Evolutionary conservation across 2,797 vertebrate species (phyloP).

Genomic region (Sternotherus odoratus): DNA sequence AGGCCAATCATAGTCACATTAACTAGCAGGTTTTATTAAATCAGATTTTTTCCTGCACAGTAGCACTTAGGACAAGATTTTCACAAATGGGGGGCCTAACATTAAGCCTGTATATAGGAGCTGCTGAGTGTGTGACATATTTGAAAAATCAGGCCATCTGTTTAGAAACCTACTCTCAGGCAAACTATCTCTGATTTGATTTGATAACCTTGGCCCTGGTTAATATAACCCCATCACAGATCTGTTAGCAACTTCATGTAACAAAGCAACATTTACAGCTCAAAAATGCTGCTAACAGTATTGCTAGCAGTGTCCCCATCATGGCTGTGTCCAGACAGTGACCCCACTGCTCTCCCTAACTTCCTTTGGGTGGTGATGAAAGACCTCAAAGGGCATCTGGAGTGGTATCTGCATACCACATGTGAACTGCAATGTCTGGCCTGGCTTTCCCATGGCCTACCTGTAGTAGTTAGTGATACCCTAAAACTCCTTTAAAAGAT

Average conservation of each 20-base stretch:
- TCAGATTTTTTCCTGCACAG: neutral
- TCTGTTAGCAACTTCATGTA: conserved; percentile 43
- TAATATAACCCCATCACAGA: conserved; percentile 7
- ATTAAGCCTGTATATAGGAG: conserved; percentile 2
- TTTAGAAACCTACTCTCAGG: conserved; percentile 1
- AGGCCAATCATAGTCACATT: neutral
- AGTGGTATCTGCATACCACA: conserved; percentile 40
- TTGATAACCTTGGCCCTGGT: conserved; percentile 16
- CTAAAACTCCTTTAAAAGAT: neutral
- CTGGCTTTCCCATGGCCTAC: neutral
- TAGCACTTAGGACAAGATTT: conserved; percentile 11
- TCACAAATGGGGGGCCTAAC: neutral
- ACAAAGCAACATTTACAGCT: neutral
- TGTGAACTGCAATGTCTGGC: conserved; percentile 29
- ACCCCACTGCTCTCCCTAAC: conserved; percentile 7
- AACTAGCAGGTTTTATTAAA: neutral
- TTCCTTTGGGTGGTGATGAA: conserved; percentile 57
- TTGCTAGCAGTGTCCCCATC: conserved; percentile 58
- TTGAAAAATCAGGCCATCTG: conserved; percentile 28
- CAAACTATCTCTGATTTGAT: neutral
- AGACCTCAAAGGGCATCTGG: conserved; percentile 58
- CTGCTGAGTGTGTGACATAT: conserved; percentile 5
- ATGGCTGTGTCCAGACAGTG: neutral
- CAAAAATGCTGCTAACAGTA: conserved; percentile 18
- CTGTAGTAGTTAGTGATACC: neutral